Conservation (phyloP, 2,888 invertebrate species). For the Oscheius myriophilus region DNA sequence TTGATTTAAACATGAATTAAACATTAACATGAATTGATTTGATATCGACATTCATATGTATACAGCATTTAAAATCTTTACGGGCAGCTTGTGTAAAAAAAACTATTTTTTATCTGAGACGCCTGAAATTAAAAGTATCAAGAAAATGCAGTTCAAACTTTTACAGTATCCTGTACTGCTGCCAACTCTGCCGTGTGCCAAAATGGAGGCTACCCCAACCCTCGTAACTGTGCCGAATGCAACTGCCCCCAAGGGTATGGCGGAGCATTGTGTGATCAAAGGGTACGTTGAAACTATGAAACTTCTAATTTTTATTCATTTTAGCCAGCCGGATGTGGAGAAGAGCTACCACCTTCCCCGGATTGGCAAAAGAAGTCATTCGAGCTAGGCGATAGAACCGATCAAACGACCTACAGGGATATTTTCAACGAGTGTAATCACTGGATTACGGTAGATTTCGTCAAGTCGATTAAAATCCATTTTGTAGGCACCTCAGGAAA, state of each 20-base stretch:
- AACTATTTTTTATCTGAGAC: too few relatives aligned
- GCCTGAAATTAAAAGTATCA: too few relatives aligned
- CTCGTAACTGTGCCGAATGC: conserved; percentile 42
- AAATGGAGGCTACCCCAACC: conserved; percentile 47
- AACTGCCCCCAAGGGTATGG: conserved; percentile 48
- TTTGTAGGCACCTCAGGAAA: too few relatives aligned
- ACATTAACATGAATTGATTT: too few relatives aligned
- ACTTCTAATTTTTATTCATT: neutral
- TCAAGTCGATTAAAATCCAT: neutral
- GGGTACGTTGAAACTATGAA: conserved; percentile 14
- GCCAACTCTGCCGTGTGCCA: conserved; percentile 32
- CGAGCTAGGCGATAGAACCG: conserved; percentile 35
- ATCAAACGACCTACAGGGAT: conserved; percentile 21
- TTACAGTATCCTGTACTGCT: neutral
- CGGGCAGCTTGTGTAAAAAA: too few relatives aligned
- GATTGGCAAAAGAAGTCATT: conserved; percentile 35
- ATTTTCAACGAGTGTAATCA: conserved; percentile 27
- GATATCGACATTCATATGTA: too few relatives aligned
- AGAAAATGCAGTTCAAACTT: too few relatives aligned
- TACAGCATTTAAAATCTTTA: too few relatives aligned
- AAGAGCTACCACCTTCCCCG: conserved; percentile 34
- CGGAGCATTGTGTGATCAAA: conserved; percentile 42
- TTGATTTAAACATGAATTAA: too few relatives aligned
- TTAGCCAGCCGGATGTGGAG: conserved; percentile 40
- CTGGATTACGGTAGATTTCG: conserved; percentile 13